A percentile compares a stretch with the other conserved stretches of the same genome.
Conservation (phyloP, 2,888 invertebrate species). For the Scaptomyza polygonia region DNA sequence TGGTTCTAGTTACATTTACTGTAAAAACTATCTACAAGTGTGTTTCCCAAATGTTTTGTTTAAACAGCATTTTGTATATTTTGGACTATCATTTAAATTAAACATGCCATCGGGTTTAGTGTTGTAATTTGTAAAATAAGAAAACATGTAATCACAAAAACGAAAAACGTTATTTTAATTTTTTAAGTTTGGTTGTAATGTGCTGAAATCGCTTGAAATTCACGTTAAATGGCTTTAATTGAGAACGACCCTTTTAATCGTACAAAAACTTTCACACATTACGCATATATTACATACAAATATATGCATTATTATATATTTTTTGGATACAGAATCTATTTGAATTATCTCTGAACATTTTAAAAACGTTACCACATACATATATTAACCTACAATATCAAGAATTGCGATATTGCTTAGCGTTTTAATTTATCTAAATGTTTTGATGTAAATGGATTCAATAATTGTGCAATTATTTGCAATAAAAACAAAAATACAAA, state of each 20-base stretch:
- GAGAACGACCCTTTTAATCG: constrained; percentile 39
- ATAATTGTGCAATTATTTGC: constrained; percentile 70
- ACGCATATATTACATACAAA: constrained; percentile 47
- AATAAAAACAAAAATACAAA: constrained; percentile 49
- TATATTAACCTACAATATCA: constrained; percentile 38
- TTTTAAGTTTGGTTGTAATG: constrained; percentile 71
- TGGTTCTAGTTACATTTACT: constrained; percentile 46
- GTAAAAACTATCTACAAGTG: constrained; percentile 37
- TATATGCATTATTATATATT: constrained; percentile 31
- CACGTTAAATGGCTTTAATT: constrained; percentile 58
- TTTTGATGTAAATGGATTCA: constrained; percentile 53
- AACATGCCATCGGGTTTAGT: constrained; percentile 75
- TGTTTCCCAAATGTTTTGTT: constrained; percentile 39
- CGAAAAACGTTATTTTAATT: constrained; percentile 71
- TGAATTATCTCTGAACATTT: constrained; percentile 17
- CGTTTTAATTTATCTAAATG: constrained; percentile 49
- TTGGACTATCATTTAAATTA: constrained; percentile 72
- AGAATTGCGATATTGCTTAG: constrained; percentile 40
- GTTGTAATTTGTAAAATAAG: constrained; percentile 56
- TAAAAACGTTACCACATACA: constrained; percentile 14
- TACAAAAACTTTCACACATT: constrained; percentile 14
- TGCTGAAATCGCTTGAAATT: constrained; percentile 59
- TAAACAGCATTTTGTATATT: constrained; percentile 60
- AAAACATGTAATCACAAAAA: constrained; percentile 38
- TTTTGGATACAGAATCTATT: constrained; percentile 25